phyloP scores from a whole-genome alignment of 2,888 invertebrate genomes.

The Cetonia aurata region DNA sequence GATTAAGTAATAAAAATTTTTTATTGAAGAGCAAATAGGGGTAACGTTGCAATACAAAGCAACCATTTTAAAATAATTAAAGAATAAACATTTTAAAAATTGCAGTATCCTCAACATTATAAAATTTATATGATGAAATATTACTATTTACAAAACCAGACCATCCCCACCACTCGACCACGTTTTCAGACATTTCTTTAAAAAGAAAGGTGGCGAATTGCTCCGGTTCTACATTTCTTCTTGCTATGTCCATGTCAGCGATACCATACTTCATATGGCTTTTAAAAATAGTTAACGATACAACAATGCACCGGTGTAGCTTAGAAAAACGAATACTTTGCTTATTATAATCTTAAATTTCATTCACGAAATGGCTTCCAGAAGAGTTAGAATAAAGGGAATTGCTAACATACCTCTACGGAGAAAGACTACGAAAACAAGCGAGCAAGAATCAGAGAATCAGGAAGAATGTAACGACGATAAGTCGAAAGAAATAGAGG shows the following conservation, averaged over 20 bases:
- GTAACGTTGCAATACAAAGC: no score
- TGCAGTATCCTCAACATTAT: no score
- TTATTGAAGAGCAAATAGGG: no score
- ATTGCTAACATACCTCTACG: conserved; percentile 76
- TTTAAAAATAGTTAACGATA: conserved; percentile 8
- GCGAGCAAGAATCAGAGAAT: conserved; percentile 63
- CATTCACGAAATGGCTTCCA: conserved; percentile 69
- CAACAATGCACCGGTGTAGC: conserved; percentile 33
- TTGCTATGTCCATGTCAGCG: conserved; percentile 49
- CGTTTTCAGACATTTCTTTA: conserved; percentile 37
- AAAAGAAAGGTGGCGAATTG: conserved; percentile 43
- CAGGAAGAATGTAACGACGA: conserved; percentile 40
- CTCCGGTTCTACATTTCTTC: conserved; percentile 40
- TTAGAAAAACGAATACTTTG: conserved; percentile 43
- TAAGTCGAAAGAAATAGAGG: conserved; percentile 24
- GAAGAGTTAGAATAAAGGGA: conserved; percentile 81
- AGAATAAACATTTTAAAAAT: no score
- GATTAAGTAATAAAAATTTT: no score
- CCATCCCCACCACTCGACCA: conserved; percentile 16
- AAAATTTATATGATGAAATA: no score
- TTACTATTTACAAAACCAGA: neutral
- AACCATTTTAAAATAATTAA: no score
- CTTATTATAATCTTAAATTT: conserved; percentile 37
- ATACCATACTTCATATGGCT: conserved; percentile 48
- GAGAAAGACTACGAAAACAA: conserved; percentile 59